Base-by-base conservation (phyloP, 2,113 vertebrate genomes). In the Ibidorhyncha struthersii region DNA sequence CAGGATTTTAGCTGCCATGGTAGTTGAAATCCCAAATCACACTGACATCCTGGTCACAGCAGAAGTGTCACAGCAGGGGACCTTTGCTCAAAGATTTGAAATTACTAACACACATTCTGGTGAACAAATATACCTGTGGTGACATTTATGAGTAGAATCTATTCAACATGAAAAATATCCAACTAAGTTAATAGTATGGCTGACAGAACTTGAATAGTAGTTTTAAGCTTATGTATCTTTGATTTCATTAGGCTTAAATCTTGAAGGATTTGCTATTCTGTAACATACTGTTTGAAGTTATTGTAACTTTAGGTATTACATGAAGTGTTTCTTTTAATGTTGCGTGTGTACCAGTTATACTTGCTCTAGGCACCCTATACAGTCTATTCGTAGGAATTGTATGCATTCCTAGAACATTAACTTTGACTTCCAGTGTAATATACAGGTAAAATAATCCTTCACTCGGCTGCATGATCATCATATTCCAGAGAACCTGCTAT, bases 231-330 rank as follows among this genome's bases (percentile, higher is more conserved):
- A 59, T 23, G 17, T 63, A 58, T 71, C 67, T 92, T 96, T 95
- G 96, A 89, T 94, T 97, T 82, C 52, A 93, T 96, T 96, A 93
- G 10, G 93, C 30, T 95, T 90, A 95, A 97, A 83, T 93, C 49
- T 91, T 94, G 82, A 49, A 93, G 52, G 79, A 82, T 55, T 97
- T 97, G 72, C 81, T 5, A 76, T 56, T 90, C 82, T 45, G 22
- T 18, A 88, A 32, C 11, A 62, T 78, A 72, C 50, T 90, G 78
- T 94, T 95, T 80, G 36, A 96, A 96, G 92, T 89, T 84, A 65
- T 36, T 12, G 2, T 81, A 47, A 61, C 90, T 93, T 88, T 86
- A 94, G 22, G 76, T 58, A 76, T 95, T 94, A 61, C 18, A 79
- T 36, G 23, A 61, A 93, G 78, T 91, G n/a, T 43, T 93, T 95